Conservation (phyloP, 2,113 vertebrate species). For the Psephotus haematonotus region DNA sequence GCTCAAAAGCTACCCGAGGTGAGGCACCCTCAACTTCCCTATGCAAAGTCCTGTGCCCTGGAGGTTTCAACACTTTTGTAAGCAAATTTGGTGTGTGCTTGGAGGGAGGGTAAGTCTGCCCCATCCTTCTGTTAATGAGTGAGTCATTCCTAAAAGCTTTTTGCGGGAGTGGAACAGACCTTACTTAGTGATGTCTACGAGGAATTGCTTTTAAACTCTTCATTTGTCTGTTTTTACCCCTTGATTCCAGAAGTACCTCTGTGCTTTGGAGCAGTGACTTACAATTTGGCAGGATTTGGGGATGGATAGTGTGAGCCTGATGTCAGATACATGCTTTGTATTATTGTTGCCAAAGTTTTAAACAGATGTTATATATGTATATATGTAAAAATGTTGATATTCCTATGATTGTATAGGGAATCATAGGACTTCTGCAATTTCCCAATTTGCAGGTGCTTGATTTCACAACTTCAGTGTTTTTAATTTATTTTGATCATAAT, state of each 20-base stretch:
- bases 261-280: background rate
- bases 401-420: background rate
- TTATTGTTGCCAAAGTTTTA: background rate
- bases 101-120: background rate
- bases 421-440: background rate
- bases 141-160: background rate
- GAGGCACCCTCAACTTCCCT: background rate
- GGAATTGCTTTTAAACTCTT: background rate
- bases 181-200: background rate
- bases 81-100: background rate
- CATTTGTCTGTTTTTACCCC: background rate
- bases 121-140: too few relatives aligned
- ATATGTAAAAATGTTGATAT: background rate
- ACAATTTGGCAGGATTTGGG: background rate
- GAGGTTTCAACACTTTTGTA: background rate
- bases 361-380: background rate
- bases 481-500: rapidly evolving
- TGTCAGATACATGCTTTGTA: background rate
- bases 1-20: background rate
- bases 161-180: background rate
- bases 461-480: background rate
- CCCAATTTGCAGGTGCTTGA: background rate
- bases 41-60: rapidly evolving
- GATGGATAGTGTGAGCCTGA: too few relatives aligned
- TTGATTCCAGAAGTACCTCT: background rate